These are phyloP conservation scores for Lepidurus packardi DNA, from an alignment of 1,140 invertebrate species.

Conservation along the genomic window DNA sequence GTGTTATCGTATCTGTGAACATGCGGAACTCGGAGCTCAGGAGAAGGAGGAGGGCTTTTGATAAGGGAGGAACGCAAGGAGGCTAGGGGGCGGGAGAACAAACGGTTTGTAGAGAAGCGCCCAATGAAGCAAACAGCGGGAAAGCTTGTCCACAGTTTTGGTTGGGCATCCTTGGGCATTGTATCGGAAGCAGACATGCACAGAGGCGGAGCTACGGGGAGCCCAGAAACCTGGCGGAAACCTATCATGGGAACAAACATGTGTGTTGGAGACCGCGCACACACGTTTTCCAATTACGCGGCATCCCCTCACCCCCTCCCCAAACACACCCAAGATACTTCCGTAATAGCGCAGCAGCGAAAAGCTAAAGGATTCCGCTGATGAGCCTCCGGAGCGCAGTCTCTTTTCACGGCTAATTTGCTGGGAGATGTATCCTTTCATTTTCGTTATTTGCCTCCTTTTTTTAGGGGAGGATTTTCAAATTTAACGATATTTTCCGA, in stretches of 20 bases:
- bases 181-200: neutral
- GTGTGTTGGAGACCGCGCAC: slow-evolving; percentile 16
- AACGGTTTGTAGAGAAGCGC: neutral
- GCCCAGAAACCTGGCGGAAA: neutral
- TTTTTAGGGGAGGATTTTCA: neutral
- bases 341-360: slow-evolving; percentile 6
- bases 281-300: neutral
- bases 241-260: slow-evolving; percentile 19
- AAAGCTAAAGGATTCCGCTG: neutral
- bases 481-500: neutral
- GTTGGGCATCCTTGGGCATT: neutral
- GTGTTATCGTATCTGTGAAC: slow-evolving; percentile 15
- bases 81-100: neutral
- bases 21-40: neutral
- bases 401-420: too few relatives aligned
- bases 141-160: slow-evolving; percentile 19
- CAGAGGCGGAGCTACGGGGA: neutral
- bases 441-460: neutral
- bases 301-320: neutral
- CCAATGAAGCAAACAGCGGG: slow-evolving; percentile 16
- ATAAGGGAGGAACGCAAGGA: neutral
- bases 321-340: neutral
- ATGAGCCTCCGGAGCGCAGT: neutral
- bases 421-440: neutral
- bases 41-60: neutral